These are phyloP conservation scores for Florisuga fusca DNA, from an alignment of 2,797 vertebrate genomes.

Conservation along the genomic window DNA sequence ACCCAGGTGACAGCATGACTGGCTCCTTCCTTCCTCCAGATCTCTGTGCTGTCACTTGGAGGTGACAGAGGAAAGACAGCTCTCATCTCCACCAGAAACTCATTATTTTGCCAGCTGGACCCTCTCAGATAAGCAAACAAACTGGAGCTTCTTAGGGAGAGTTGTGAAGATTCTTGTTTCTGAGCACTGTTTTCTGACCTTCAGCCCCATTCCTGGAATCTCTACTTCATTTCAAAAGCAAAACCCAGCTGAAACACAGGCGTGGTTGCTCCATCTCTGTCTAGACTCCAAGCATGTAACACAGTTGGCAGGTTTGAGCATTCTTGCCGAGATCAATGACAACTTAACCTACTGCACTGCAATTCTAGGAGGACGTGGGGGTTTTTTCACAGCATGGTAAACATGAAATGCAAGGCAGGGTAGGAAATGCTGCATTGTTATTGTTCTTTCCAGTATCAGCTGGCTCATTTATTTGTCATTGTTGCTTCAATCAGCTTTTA, in stretches of 20 bases:
- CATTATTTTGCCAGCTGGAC: neutral
- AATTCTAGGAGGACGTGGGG: neutral
- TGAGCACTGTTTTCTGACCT: neutral
- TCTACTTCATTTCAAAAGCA: neutral
- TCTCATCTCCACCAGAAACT: neutral
- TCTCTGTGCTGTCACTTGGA: rapidly evolving
- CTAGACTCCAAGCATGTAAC: conserved; percentile 22
- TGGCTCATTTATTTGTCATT: neutral
- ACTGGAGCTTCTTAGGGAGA: rapidly evolving
- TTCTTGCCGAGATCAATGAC: conserved; percentile 7
- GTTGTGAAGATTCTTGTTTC: neutral
- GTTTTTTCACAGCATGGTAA: neutral
- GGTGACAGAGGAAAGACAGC: rapidly evolving
- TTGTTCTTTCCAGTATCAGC: neutral
- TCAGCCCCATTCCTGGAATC: neutral
- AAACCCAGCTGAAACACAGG: neutral
- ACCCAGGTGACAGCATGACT: no score
- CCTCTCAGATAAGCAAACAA: neutral
- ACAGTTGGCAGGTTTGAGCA: conserved; percentile 33
- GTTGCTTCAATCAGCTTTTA: neutral
- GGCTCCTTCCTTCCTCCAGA: neutral
- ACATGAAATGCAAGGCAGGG: neutral
- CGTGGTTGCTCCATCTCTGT: conserved; percentile 22
- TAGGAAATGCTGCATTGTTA: neutral
- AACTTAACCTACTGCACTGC: neutral